Conservation (phyloP, 2,888 invertebrate species). For the Metopia argyrocephala region DNA sequence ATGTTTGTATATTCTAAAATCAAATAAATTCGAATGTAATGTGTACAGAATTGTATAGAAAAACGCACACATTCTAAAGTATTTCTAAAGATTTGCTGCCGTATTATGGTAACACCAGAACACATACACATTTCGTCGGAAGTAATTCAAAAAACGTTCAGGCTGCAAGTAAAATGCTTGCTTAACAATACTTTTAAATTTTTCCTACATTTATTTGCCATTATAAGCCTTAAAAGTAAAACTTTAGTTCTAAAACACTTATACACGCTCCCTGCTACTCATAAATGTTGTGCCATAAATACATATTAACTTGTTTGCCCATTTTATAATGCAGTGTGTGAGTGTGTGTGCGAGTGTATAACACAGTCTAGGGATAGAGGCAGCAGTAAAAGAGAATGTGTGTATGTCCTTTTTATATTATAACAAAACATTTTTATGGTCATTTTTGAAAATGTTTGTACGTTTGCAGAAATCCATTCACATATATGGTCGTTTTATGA, state of each 20-base stretch:
- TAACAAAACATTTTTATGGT: conserved; percentile 67
- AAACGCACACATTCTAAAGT: not conserved
- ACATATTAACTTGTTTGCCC: not conserved
- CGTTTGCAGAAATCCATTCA: conserved; percentile 28
- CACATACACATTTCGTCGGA: not conserved
- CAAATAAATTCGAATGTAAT: too few species aligned
- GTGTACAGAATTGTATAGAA: not conserved
- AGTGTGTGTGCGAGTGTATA: not conserved
- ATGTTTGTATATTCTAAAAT: not conserved
- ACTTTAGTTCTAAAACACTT: not conserved
- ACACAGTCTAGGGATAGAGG: not conserved
- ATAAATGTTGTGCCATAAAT: conserved; percentile 7
- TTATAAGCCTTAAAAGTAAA: not conserved
- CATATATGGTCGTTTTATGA: not conserved
- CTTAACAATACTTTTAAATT: not conserved
- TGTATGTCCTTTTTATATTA: conserved; percentile 72
- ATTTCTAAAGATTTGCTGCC: conserved; percentile 1
- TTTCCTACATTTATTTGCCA: not conserved
- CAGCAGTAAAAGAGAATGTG: conserved; percentile 4
- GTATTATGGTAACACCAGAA: not conserved
- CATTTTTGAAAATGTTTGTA: conserved; percentile 53
- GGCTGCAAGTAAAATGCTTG: conserved; percentile 36
- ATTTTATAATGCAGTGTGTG: not conserved
- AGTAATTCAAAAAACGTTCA: conserved; percentile 16
- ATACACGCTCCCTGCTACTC: not conserved